phyloP scores from a whole-genome alignment of 2,797 vertebrate species.

The Kryptopterus vitreolus region DNA sequence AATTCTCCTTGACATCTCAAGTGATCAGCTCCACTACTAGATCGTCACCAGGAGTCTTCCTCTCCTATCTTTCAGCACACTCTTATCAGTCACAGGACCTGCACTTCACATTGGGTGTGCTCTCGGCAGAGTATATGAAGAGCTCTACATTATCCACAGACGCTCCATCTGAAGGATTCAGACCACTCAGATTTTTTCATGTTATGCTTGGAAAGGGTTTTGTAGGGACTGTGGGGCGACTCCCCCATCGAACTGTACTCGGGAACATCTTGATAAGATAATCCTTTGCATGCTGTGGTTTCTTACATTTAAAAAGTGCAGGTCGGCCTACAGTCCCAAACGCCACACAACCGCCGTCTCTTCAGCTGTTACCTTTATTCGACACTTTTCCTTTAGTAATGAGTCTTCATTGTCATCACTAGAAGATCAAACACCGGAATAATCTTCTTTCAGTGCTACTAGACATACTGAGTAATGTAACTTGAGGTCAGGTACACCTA shows the following conservation, averaged over 20 bases:
- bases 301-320: not conserved
- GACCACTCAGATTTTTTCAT: not conserved
- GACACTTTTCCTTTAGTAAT: not conserved
- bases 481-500: not conserved
- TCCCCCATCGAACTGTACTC: not conserved
- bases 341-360: not conserved
- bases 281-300: not conserved
- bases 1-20: not conserved
- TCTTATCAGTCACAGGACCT: not conserved
- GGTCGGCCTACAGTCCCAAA: not conserved
- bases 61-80: not conserved
- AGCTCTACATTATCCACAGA: not conserved
- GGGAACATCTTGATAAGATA: not conserved
- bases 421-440: not conserved
- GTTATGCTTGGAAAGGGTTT: not conserved
- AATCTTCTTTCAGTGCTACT: not conserved
- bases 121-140: not conserved
- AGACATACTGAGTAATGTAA: not conserved
- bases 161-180: not conserved
- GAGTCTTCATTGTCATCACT: not conserved
- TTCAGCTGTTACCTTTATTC: not conserved
- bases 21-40: not conserved
- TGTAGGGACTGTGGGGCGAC: not conserved
- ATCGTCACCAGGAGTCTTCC: not conserved
- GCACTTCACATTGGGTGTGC: not conserved